Percentiles rank a stretch among this genome's conserved stretches.
These are phyloP conservation scores for Empidonax traillii DNA, from an alignment of 2,113 vertebrate genomes.

Conservation along the genomic window DNA sequence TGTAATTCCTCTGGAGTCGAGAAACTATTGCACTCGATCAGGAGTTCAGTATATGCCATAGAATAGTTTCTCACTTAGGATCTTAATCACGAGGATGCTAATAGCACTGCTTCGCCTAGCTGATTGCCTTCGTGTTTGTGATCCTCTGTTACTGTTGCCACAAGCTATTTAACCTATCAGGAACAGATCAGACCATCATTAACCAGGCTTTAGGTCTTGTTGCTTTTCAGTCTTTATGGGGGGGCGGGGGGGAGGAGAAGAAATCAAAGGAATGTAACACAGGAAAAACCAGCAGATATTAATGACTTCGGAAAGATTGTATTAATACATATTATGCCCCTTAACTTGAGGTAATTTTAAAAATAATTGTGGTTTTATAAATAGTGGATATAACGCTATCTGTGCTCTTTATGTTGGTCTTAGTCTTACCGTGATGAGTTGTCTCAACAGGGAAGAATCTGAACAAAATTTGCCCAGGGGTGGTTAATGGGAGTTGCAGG, in stretches of 20 bases:
- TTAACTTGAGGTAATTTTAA: neutral
- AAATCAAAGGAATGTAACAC: neutral
- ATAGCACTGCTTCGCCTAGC: slow-evolving; percentile 70
- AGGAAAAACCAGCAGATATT: neutral
- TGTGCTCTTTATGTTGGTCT: neutral
- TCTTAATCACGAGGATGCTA: slow-evolving; percentile 73
- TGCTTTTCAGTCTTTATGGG: slow-evolving; percentile 37
- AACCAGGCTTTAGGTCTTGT: slow-evolving; percentile 66
- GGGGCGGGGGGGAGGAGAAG: neutral
- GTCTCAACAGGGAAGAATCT: neutral
- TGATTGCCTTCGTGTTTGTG: slow-evolving; percentile 79
- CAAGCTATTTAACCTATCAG: slow-evolving; percentile 74
- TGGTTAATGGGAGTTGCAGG: neutral
- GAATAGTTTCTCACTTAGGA: slow-evolving; percentile 79
- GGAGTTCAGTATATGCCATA: slow-evolving; percentile 57
- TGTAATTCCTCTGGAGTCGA: slow-evolving; percentile 70
- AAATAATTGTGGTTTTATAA: neutral
- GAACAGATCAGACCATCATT: slow-evolving; percentile 67
- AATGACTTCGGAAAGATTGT: neutral
- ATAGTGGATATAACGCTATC: neutral
- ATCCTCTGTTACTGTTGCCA: slow-evolving; percentile 74
- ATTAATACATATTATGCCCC: neutral
- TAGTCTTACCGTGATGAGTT: neutral
- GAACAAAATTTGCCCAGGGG: neutral
- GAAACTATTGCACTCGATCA: slow-evolving; percentile 68